Conservation (phyloP, 2,113 vertebrate genomes). For the Ophiodon elongatus region DNA sequence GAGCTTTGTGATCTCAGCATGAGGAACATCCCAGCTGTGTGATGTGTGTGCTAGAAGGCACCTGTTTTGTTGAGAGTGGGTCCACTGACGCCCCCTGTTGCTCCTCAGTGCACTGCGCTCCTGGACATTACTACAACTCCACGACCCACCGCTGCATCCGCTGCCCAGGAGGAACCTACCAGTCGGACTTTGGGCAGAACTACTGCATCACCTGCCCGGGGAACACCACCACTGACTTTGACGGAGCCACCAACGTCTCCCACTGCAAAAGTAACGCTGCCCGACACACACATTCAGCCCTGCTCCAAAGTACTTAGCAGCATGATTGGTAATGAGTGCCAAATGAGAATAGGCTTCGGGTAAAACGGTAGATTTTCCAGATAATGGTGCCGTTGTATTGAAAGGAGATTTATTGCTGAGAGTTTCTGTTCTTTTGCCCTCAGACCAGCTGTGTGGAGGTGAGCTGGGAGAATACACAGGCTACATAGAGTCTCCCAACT, state of each 20-base stretch:
- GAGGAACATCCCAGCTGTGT: constrained; percentile 18
- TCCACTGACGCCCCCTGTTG: constrained; percentile 19
- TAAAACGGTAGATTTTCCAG: not conserved
- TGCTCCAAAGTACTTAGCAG: not conserved
- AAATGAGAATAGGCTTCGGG: not conserved
- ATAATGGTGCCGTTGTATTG: not conserved
- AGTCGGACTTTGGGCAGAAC: constrained; percentile 95
- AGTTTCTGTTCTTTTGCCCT: not conserved
- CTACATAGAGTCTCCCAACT: constrained; percentile 98
- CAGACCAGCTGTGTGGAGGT: constrained; percentile 94
- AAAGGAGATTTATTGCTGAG: not conserved
- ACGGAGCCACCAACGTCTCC: constrained; percentile 93
- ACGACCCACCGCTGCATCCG: constrained; percentile 95
- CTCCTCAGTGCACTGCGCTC: constrained; percentile 92
- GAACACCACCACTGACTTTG: constrained; percentile 97
- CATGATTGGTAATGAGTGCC: not conserved
- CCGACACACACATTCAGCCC: not conserved
- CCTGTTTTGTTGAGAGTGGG: no score
- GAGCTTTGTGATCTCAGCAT: not conserved
- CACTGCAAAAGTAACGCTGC: constrained; percentile 93
- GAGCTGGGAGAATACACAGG: constrained; percentile 95
- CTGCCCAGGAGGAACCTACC: constrained; percentile 92
- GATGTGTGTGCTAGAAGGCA: no score
- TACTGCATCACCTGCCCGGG: constrained; percentile 95
- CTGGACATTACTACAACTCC: constrained; percentile 96